Conservation (phyloP, 2,797 vertebrate species). For the Champsocephalus esox region DNA sequence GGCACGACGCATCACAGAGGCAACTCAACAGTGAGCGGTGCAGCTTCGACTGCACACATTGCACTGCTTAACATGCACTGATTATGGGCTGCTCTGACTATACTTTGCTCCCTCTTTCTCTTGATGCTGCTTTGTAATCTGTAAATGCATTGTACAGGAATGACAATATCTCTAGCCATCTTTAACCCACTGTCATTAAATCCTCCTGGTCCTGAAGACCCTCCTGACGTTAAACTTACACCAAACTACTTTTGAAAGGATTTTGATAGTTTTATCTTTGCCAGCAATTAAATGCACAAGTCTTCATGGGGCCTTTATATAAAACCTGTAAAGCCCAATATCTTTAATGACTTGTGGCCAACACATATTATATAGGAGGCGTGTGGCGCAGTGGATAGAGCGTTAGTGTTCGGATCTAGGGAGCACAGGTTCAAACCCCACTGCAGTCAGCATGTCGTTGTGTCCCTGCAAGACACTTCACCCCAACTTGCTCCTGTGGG, state of each 20-base stretch:
- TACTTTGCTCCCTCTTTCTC: conserved; percentile 55
- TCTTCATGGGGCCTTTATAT: conserved; percentile 20
- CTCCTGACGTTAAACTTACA: conserved; percentile 35
- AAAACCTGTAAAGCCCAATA: conserved; percentile 30
- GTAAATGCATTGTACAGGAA: conserved; percentile 59
- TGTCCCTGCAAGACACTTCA: too few relatives aligned
- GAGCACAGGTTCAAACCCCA: too few relatives aligned
- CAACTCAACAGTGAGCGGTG: conserved; percentile 36
- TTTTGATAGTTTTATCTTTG: background rate
- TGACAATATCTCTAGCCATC: conserved; percentile 33
- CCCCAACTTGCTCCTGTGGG: too few relatives aligned
- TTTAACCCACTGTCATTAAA: conserved; percentile 28
- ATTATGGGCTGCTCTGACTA: conserved; percentile 46
- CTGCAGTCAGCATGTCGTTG: too few relatives aligned
- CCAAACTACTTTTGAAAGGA: conserved; percentile 10
- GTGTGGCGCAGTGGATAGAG: too few relatives aligned
- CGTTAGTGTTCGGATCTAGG: too few relatives aligned
- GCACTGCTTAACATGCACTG: conserved; percentile 67
- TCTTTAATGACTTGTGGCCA: conserved; percentile 9
- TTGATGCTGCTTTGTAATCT: conserved; percentile 51
- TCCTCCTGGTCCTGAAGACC: conserved; percentile 34
- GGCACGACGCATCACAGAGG: conserved; percentile 28
- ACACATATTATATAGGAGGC: conserved; percentile 3
- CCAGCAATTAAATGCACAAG: background rate
- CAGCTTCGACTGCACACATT: conserved; percentile 55